Base-by-base conservation (phyloP, 1,140 invertebrate genomes). In the Orchesella cincta region DNA sequence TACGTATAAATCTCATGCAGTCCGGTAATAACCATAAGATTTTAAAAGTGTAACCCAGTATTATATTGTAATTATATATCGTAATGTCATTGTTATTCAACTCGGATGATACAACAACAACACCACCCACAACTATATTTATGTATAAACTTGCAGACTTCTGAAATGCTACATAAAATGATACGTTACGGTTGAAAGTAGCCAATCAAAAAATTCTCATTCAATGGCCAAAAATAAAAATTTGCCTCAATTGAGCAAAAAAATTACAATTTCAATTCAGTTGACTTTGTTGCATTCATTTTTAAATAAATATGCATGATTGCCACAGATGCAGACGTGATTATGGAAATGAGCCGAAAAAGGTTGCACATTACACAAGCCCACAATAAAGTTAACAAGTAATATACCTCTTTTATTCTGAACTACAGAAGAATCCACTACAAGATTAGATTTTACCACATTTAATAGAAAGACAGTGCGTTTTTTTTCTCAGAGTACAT, bases 401-500 rank as follows among this genome's bases (percentile, higher is more conserved):
- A 46, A 12, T 12, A 46, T 46, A 46, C 20, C 8, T 12, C 39
- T 46, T 46, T 46, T 46, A 46, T 46, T 46, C 20, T 20, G 8
- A 8, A n/a, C 8, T 46, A 46, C 39, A 46, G 39, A 46, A 46
- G 39, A n/a, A n/a, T n/a, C n/a, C n/a, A n/a, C n/a, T n/a, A n/a
- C n/a, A n/a, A n/a, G n/a, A n/a, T n/a, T n/a, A n/a, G n/a, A n/a
- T n/a, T n/a, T 31, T 57, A 57, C 2, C 62, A 67, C 62, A 67
- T 67, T 67, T n/a, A 29, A 67, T 29, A 67, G 62, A 67, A 67
- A 67, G 62, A 67, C 62, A 67, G 62, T 33, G 62, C 62, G 62
- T 67, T 67, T 67, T 31, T 29, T 12, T n/a, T 67, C 3, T 18
- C 54, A 62, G 52, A 57, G 52, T 57, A 57, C 52, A 8, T 23